Evolutionary conservation across 2,888 invertebrate species (phyloP).

Genomic region (Leptinotarsa haldemani): DNA sequence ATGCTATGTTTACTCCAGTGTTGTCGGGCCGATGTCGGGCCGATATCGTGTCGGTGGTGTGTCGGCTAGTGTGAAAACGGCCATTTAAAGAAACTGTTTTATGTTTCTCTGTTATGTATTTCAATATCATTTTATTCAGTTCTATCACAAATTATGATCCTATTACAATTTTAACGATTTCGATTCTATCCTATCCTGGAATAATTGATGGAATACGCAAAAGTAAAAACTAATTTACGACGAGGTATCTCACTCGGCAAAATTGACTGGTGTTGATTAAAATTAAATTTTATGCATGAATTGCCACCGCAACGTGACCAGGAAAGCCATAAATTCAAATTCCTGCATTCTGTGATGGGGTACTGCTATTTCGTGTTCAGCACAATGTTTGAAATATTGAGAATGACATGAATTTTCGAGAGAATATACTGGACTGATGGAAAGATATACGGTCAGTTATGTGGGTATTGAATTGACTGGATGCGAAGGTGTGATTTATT

Average conservation of each 20-base stretch:
- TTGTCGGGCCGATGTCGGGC: too few species aligned
- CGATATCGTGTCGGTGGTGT: too few species aligned
- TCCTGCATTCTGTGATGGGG: constrained; percentile 15
- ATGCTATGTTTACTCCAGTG: too few species aligned
- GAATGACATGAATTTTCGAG: constrained; percentile 7
- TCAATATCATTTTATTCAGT: too few species aligned
- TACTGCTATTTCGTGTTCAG: constrained; percentile 23
- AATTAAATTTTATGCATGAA: constrained; percentile 51
- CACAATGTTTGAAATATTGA: constrained; percentile 22
- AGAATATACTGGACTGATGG: neutral
- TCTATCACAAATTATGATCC: too few species aligned
- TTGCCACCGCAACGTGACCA: constrained; percentile 41
- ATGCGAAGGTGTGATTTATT: constrained; percentile 4
- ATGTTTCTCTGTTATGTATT: too few species aligned
- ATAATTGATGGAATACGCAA: neutral
- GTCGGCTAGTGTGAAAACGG: too few species aligned
- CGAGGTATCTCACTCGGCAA: constrained; percentile 36
- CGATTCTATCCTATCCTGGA: neutral
- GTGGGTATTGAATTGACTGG: neutral
- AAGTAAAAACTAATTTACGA: neutral
- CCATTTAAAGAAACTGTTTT: too few species aligned
- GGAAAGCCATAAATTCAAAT: constrained; percentile 37
- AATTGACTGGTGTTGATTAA: constrained; percentile 49
- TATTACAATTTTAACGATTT: neutral
- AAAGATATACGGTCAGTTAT: constrained; percentile 3